phyloP scores from a whole-genome alignment of 2,113 vertebrate genomes.

The Saimiri boliviensis region DNA sequence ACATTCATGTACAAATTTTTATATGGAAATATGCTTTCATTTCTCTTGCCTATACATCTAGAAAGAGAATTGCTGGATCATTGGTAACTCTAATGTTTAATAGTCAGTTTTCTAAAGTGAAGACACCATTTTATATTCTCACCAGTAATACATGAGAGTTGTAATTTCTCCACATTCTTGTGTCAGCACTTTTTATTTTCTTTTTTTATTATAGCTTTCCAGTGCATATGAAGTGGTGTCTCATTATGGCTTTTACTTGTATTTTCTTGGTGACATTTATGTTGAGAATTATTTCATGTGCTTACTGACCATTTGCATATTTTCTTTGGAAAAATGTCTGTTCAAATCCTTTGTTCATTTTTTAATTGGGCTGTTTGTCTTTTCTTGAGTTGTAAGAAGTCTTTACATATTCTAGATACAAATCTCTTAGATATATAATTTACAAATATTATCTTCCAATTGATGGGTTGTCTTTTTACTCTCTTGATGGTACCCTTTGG shows the following conservation, averaged over 20 bases:
- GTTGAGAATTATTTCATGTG: neutral
- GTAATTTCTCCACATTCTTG: neutral
- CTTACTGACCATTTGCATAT: neutral
- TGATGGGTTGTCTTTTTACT: neutral
- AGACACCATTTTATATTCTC: neutral
- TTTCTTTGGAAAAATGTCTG: neutral
- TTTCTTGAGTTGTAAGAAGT: neutral
- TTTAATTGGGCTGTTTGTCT: neutral
- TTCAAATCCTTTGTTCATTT: neutral
- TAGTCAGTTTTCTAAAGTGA: neutral
- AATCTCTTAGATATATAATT: neutral
- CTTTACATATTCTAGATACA: neutral
- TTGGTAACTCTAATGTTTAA: neutral
- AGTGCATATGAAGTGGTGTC: neutral
- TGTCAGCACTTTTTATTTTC: neutral
- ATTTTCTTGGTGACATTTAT: conserved; percentile 16
- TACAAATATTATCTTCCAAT: neutral
- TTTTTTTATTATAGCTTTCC: neutral
- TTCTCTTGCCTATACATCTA: neutral
- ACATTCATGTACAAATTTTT: neutral
- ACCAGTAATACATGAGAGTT: neutral
- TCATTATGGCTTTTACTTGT: neutral
- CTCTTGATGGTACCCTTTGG: neutral
- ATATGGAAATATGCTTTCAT: neutral
- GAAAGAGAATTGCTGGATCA: neutral